Base-by-base conservation (phyloP, 1,140 invertebrate species). In the Heliconius eleuchia region DNA sequence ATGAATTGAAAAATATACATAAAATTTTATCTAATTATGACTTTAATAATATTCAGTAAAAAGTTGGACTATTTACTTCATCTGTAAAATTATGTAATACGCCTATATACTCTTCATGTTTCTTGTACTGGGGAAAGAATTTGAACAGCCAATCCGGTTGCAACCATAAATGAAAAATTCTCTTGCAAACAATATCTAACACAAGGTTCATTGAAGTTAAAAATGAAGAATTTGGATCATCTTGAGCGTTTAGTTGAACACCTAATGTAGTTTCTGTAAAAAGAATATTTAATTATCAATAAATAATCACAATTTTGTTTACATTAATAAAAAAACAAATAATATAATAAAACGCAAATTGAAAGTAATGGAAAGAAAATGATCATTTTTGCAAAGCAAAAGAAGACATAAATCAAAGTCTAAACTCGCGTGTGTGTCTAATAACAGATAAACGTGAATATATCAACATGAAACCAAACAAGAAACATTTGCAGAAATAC, bases 161-260 rank as follows among this genome's bases (percentile, higher is more conserved):
- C 27, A 93, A 79, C 94, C 94, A 95, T 50, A 95, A 72, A 70
- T 93, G 91, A 78, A 94, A 94, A 66, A 94, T 94, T 78, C 94
- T 91, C 80, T 89, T 82, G 74, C 88, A 90, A 1, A 90, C 72
- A 42, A 94, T 76, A 66, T 90, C 84, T 18, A 95, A 77, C 2
- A 91, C 55, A 3, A 46, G 57, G 60, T 85, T 88, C 79, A 93
- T 81, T 0, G 88, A 84, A 3, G 82, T 85, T 13, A 95, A 77
- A 79, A 92, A 94, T 19, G 87, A 86, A 2, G 85, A 82, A 23
- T 92, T 80, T 1, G 86, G 78, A 74, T 92, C 87, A 11, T 76
- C 82, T 81, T 91, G 92, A 0, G 90, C 89, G 27, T 92, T 89
- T n/a, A 93, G 83, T 83, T 93, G 91, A 0, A 94, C 88, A 13